These are phyloP conservation scores for Teleopsis dalmanni DNA, from an alignment of 1,140 invertebrate genomes.

Conservation along the genomic window DNA sequence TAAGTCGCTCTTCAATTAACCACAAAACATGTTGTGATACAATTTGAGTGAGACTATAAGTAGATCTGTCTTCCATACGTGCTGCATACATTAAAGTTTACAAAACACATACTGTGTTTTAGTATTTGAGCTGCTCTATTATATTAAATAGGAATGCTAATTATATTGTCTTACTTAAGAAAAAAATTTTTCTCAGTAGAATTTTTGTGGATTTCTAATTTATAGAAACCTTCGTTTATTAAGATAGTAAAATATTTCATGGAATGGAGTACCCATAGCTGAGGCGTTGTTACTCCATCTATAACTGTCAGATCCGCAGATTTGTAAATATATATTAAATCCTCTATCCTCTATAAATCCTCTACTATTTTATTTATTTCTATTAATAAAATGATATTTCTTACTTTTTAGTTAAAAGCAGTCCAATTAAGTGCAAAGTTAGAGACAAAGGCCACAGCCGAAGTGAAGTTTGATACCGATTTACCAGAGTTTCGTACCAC, in stretches of 20 bases:
- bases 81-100: too few species aligned
- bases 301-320: background rate
- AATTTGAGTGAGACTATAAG: too few species aligned
- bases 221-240: too few species aligned
- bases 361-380: background rate
- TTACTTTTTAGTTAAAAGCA: slow-evolving; percentile 73
- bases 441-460: slow-evolving; percentile 65
- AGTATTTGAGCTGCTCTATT: too few species aligned
- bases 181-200: too few species aligned
- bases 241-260: background rate
- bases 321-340: background rate
- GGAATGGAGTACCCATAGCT: background rate
- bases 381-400: background rate
- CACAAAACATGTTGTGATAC: too few species aligned
- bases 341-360: background rate
- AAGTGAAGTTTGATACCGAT: slow-evolving; percentile 83
- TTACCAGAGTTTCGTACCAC: slow-evolving; percentile 68
- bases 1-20: too few species aligned
- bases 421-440: slow-evolving; percentile 71
- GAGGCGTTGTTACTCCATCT: background rate
- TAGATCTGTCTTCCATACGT: too few species aligned
- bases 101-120: too few species aligned
- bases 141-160: too few species aligned
- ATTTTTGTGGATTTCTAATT: too few species aligned
- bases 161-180: too few species aligned